A percentile compares a stretch with the other conserved stretches of the same genome.
Conservation (phyloP, 2,113 vertebrate species). For the human (Homo sapiens) region GRCh38 chr4:107491501-107492000, state of each 20-base stretch:
- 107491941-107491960: neutral
- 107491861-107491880: neutral
- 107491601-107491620: neutral
- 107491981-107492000: neutral
- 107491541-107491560: neutral
- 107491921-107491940: neutral
- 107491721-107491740: neutral
- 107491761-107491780: neutral
- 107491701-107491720: constrained; percentile 29
- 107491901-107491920: neutral
- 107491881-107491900: neutral
- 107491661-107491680: neutral
- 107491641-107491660: neutral
- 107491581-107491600: constrained; percentile 20
- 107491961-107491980: neutral
- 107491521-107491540: neutral
- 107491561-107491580: constrained; percentile 29
- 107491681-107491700: neutral
- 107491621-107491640: neutral
- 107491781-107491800: neutral
- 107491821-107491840: neutral
- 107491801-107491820: neutral
- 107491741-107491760: neutral
- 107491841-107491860: neutral
- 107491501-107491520: constrained; percentile 24